Evolutionary conservation across 2,888 invertebrate species (phyloP).

Genomic region (Tipula unca): DNA sequence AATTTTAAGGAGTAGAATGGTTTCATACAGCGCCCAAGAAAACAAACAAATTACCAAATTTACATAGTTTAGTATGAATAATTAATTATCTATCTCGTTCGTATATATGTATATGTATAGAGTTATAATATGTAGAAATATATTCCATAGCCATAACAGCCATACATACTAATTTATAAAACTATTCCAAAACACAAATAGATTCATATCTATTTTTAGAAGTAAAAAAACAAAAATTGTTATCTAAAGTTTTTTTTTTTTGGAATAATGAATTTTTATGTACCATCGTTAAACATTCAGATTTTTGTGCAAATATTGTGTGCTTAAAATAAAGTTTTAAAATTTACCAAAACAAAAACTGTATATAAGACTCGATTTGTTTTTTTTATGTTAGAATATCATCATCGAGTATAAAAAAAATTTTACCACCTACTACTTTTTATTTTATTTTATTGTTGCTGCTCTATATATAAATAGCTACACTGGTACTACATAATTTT

Average conservation of each 20-base stretch:
- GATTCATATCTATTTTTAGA: not conserved
- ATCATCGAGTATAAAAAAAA: not conserved
- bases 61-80: not conserved
- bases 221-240: not conserved
- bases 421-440: not conserved
- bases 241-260: not conserved
- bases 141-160: not conserved
- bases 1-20: not conserved
- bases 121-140: no score
- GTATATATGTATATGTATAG: not conserved
- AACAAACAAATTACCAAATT: not conserved
- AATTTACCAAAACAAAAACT: not conserved
- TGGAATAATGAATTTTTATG: not conserved
- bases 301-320: not conserved
- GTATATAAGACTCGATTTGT: not conserved
- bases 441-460: not conserved
- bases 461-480: not conserved
- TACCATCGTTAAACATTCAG: not conserved
- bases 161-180: not conserved
- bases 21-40: not conserved
- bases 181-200: not conserved
- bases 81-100: not conserved
- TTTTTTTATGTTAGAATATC: not conserved
- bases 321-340: not conserved
- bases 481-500: not conserved